A percentile compares a stretch with the other conserved stretches of the same genome.
These are phyloP conservation scores for Sphaerophoria rueppellii DNA, from an alignment of 2,888 invertebrate genomes.

Conservation along the genomic window DNA sequence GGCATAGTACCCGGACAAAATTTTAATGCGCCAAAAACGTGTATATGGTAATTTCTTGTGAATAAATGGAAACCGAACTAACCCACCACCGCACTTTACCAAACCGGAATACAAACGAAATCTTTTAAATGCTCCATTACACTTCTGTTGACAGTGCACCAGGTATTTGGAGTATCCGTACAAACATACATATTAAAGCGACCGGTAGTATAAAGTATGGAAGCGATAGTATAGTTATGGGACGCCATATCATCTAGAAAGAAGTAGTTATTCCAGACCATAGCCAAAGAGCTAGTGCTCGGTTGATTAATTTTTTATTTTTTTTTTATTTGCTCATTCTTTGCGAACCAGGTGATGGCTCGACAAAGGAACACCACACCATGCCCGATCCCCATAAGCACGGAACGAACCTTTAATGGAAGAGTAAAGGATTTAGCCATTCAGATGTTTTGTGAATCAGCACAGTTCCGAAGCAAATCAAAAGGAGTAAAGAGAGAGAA, in stretches of 20 bases:
- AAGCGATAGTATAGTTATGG: neutral
- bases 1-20: constrained; percentile 49
- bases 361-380: constrained; percentile 17
- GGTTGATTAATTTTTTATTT: constrained; percentile 36
- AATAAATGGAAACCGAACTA: constrained; percentile 59
- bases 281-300: neutral
- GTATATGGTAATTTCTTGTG: constrained; percentile 71
- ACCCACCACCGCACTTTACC: neutral
- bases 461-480: neutral
- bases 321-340: neutral
- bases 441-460: constrained; percentile 45
- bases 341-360: constrained; percentile 46
- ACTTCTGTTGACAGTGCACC: constrained; percentile 55
- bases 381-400: neutral
- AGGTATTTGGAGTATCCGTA: neutral
- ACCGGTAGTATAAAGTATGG: constrained; percentile 7
- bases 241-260: neutral
- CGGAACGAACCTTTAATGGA: constrained; percentile 1
- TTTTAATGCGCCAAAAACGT: constrained; percentile 67
- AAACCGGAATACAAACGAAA: constrained; percentile 61
- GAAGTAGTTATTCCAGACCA: neutral
- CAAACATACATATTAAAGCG: neutral
- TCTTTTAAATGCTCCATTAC: constrained; percentile 69
- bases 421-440: constrained; percentile 44
- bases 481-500: too few species aligned